Evolutionary conservation across 2,797 vertebrate species (phyloP).

Genomic region (Mormyrus hasselquistii): DNA sequence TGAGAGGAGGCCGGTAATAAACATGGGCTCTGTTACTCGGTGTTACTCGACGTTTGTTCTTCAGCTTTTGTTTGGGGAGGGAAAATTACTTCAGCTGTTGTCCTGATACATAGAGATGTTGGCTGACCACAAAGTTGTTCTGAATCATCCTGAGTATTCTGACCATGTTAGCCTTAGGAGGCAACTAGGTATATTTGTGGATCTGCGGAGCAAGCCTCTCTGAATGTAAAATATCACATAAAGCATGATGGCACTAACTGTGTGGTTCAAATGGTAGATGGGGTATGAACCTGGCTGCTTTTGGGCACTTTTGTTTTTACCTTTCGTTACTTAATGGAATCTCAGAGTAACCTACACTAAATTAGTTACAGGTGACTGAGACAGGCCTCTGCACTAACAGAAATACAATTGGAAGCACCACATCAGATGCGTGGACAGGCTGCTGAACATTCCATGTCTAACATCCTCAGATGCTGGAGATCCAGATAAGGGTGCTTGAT

Average conservation of each 20-base stretch:
- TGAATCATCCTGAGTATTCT: background rate
- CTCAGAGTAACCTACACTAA: background rate
- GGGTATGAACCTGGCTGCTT: background rate
- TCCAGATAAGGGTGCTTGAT: background rate
- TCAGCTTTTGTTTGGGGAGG: background rate
- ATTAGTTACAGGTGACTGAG: background rate
- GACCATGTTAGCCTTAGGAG: background rate
- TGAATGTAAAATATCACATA: background rate
- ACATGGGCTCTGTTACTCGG: background rate
- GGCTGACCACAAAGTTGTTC: background rate
- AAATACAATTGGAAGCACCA: background rate
- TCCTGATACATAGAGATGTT: background rate
- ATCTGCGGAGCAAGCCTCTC: background rate
- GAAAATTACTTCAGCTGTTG: background rate
- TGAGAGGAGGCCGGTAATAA: background rate
- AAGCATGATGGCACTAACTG: background rate
- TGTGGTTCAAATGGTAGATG: slow-evolving; percentile 6
- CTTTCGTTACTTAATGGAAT: background rate
- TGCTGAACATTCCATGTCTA: background rate
- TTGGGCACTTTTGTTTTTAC: background rate
- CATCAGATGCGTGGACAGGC: background rate
- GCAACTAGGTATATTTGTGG: background rate
- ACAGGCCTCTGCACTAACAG: background rate
- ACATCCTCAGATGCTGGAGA: background rate
- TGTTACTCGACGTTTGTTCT: background rate